Percentiles rank a stretch among this genome's conserved stretches.
These are phyloP conservation scores for Bombus polaris DNA, from an alignment of 1,140 invertebrate species.

Conservation along the genomic window DNA sequence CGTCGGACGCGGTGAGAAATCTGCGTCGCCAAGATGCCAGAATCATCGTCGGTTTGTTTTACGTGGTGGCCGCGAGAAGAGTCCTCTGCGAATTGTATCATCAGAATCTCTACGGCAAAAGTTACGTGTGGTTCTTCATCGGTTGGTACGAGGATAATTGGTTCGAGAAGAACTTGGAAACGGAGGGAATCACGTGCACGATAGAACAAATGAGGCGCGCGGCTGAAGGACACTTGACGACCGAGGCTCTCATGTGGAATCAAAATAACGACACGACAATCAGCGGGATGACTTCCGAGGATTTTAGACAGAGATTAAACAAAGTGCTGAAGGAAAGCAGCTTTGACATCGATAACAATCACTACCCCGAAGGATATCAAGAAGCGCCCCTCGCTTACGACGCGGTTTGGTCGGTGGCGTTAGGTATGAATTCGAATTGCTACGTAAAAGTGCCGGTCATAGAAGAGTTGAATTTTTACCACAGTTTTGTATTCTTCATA, in stretches of 20 bases:
- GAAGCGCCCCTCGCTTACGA: slow-evolving; percentile 99
- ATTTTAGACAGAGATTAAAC: slow-evolving; percentile 91
- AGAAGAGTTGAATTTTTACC: background rate
- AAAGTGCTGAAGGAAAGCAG: slow-evolving; percentile 89
- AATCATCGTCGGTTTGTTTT: slow-evolving; percentile 99
- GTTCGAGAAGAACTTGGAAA: slow-evolving; percentile 95
- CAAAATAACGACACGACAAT: slow-evolving; percentile 96
- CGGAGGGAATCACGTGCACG: slow-evolving; percentile 96
- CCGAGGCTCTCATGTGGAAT: slow-evolving; percentile 99
- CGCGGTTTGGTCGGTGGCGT: slow-evolving; percentile 98
- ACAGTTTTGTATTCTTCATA: background rate
- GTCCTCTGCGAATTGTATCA: slow-evolving; percentile 99
- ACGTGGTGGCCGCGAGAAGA: slow-evolving; percentile 96
- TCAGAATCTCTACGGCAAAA: slow-evolving; percentile 96
- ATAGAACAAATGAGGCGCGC: slow-evolving; percentile 95
- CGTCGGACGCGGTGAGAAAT: slow-evolving; percentile 97
- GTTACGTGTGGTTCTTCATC: slow-evolving; percentile 99
- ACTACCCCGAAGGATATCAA: slow-evolving; percentile 97
- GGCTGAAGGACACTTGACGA: slow-evolving; percentile 98
- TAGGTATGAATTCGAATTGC: slow-evolving; percentile 84
- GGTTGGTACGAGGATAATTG: slow-evolving; percentile 99
- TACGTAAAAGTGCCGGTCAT: background rate
- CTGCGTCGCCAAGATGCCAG: slow-evolving; percentile 96
- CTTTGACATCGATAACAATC: slow-evolving; percentile 91
- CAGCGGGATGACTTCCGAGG: slow-evolving; percentile 94